phyloP scores from a whole-genome alignment of 2,113 vertebrate genomes.

The Sander lucioperca region DNA sequence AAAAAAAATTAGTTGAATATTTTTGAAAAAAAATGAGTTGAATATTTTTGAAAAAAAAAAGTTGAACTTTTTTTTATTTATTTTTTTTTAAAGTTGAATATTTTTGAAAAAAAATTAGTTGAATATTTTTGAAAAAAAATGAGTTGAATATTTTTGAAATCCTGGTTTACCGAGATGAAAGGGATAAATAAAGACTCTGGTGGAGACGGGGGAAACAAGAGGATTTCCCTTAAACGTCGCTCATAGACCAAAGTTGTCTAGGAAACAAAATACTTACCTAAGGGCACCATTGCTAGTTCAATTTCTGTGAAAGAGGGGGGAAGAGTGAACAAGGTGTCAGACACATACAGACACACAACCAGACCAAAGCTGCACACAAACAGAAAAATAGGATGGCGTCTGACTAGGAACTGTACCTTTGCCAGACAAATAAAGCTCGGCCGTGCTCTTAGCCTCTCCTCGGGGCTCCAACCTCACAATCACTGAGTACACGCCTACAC shows the following conservation, averaged over 20 bases:
- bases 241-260: not conserved
- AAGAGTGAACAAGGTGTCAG: slow-evolving; percentile 70
- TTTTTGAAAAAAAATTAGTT: no score
- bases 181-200: not conserved
- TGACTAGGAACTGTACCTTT: slow-evolving; percentile 88
- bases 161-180: not conserved
- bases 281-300: slow-evolving; percentile 91
- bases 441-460: slow-evolving; percentile 98
- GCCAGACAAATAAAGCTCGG: slow-evolving; percentile 96
- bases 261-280: slow-evolving; percentile 85
- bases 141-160: no score
- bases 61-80: no score
- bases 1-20: no score
- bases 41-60: no score
- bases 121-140: no score
- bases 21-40: no score
- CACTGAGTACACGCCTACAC: slow-evolving; percentile 96
- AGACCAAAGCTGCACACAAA: slow-evolving; percentile 38
- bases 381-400: slow-evolving; percentile 41
- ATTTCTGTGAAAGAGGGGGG: slow-evolving; percentile 90
- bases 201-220: not conserved
- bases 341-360: not conserved
- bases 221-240: slow-evolving; percentile 40
- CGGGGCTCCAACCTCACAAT: slow-evolving; percentile 97
- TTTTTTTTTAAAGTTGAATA: no score